Evolutionary conservation across 2,888 invertebrate species (phyloP).

Genomic region (Dendrolimus pini): DNA sequence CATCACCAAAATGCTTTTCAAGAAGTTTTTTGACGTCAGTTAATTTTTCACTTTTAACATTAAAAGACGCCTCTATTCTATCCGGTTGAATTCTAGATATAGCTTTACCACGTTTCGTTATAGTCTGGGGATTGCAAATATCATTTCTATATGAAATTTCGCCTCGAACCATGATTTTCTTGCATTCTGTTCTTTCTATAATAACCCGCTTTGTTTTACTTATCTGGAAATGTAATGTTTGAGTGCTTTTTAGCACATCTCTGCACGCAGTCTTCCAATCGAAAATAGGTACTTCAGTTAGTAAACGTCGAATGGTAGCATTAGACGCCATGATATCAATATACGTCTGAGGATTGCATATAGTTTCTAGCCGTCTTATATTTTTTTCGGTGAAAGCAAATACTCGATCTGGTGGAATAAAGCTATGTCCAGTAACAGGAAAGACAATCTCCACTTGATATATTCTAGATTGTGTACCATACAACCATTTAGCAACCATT

Average conservation of each 20-base stretch:
- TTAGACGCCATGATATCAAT: slow-evolving; percentile 13
- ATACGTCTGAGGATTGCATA: slow-evolving; percentile 13
- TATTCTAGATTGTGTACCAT: slow-evolving; percentile 9
- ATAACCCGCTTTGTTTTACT: slow-evolving; percentile 15
- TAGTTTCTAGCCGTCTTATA: slow-evolving; percentile 13
- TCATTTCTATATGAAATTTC: slow-evolving; percentile 17
- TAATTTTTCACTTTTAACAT: slow-evolving; percentile 12
- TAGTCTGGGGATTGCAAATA: slow-evolving; percentile 7
- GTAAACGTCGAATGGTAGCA: slow-evolving; percentile 13
- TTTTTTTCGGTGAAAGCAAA: slow-evolving; percentile 15
- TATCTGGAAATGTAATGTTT: slow-evolving; percentile 16
- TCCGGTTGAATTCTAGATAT: slow-evolving; percentile 5
- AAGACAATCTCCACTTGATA: slow-evolving; percentile 14
- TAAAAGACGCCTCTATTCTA: slow-evolving; percentile 8
- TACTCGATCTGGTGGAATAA: slow-evolving; percentile 17
- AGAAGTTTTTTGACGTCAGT: slow-evolving; percentile 13
- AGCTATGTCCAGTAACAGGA: slow-evolving; percentile 20
- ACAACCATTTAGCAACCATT: slow-evolving; percentile 19
- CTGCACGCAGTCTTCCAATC: slow-evolving; percentile 14
- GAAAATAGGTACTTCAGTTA: slow-evolving; percentile 12
- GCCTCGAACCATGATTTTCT: slow-evolving; percentile 13
- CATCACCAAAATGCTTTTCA: slow-evolving; percentile 14
- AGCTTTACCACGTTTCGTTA: slow-evolving; percentile 14
- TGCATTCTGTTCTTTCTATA: slow-evolving; percentile 8
- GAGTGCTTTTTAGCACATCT: slow-evolving; percentile 15